Percentiles rank a stretch among this genome's conserved stretches.
phyloP scores from a whole-genome alignment of 2,888 invertebrate species.

The Morpho helenor region DNA sequence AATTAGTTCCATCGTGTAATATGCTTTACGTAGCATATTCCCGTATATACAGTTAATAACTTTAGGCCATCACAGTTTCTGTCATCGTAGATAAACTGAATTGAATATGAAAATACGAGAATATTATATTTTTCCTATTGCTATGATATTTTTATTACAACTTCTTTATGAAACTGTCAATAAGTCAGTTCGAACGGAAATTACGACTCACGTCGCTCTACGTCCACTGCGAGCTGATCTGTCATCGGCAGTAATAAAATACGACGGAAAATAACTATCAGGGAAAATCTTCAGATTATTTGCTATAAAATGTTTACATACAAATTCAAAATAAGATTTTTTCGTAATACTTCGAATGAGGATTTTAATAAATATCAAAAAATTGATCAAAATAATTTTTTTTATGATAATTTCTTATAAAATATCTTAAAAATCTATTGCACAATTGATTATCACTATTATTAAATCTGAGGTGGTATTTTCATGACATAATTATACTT shows the following conservation, averaged over 20 bases:
- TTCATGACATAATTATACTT: no score
- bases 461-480: no score
- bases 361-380: not conserved
- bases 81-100: not conserved
- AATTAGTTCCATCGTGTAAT: no score
- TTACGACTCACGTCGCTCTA: constrained; percentile 10
- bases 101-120: not conserved
- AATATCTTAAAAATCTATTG: no score
- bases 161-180: constrained; percentile 9
- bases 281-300: not conserved
- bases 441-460: no score
- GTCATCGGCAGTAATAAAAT: constrained; percentile 8
- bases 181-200: constrained; percentile 9
- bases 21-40: no score
- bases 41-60: no score
- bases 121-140: not conserved
- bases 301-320: not conserved
- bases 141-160: constrained; percentile 8
- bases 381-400: no score
- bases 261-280: not conserved
- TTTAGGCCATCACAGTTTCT: no score
- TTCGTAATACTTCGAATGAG: no score
- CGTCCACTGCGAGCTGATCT: constrained; percentile 9
- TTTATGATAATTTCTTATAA: no score
- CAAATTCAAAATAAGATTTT: not conserved